These are phyloP conservation scores for Isurus oxyrinchus DNA, from an alignment of 2,113 vertebrate species.

Conservation along the genomic window DNA sequence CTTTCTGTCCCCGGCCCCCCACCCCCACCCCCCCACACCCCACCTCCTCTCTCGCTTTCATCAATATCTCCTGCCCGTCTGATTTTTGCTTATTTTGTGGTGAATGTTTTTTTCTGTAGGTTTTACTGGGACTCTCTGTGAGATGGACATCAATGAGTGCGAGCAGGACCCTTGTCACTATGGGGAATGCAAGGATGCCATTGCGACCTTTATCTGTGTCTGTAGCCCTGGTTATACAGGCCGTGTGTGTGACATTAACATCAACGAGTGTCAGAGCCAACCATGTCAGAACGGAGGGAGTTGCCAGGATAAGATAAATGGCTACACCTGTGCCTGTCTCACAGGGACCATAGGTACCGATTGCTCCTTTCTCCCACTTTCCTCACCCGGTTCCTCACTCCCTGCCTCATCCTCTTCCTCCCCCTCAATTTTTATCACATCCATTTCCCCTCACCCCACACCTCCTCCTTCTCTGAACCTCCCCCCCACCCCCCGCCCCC, in stretches of 20 bases:
- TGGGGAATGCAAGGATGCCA: constrained; percentile 74
- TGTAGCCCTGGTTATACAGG: constrained; percentile 80
- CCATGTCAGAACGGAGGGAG: constrained; percentile 84
- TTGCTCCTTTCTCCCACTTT: no score
- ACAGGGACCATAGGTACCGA: constrained; percentile 77
- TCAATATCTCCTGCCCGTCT: no score
- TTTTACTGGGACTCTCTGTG: constrained; percentile 75
- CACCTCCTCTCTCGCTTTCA: no score
- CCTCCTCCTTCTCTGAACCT: background rate
- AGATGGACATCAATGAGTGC: constrained; percentile 79
- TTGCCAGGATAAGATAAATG: constrained; percentile 78
- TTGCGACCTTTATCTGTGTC: constrained; percentile 79
- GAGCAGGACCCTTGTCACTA: constrained; percentile 83
- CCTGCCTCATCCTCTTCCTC: background rate
- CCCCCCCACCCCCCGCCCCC: background rate
- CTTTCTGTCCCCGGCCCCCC: background rate
- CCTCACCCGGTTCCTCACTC: background rate
- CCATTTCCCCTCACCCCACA: background rate
- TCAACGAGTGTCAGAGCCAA: constrained; percentile 88
- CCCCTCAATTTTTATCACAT: background rate
- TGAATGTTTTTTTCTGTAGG: constrained; percentile 52
- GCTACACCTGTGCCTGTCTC: constrained; percentile 77
- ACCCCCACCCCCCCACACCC: no score
- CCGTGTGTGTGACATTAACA: constrained; percentile 81
- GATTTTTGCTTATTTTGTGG: background rate